A percentile compares a stretch with the other conserved stretches of the same genome.
Evolutionary conservation across 2,888 invertebrate species (phyloP).

Genomic region (Amiota minor): DNA sequence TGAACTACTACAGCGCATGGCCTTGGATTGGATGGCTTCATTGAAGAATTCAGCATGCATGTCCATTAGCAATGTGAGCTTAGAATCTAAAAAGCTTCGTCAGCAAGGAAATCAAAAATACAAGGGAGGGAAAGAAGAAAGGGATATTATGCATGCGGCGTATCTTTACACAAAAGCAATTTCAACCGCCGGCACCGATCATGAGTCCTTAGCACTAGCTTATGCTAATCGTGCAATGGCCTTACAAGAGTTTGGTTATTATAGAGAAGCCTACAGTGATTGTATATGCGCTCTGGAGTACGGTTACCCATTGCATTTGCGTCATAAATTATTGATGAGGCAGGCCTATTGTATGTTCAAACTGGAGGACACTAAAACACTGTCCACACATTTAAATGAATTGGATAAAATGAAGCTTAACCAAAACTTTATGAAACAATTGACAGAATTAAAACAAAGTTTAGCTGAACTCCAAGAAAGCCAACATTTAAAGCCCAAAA

Average conservation of each 20-base stretch:
- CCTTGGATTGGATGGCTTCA: slow-evolving; percentile 37
- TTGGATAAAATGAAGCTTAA: slow-evolving; percentile 48
- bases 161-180: slow-evolving; percentile 66
- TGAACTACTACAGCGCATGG: slow-evolving; percentile 7
- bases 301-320: slow-evolving; percentile 56
- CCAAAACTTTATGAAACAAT: slow-evolving; percentile 44
- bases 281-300: slow-evolving; percentile 63
- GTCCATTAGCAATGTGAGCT: slow-evolving; percentile 29
- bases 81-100: slow-evolving; percentile 49
- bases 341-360: slow-evolving; percentile 61
- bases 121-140: slow-evolving; percentile 44
- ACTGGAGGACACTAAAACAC: slow-evolving; percentile 39
- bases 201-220: slow-evolving; percentile 57
- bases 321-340: slow-evolving; percentile 59
- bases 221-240: slow-evolving; percentile 71
- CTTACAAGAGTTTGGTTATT: slow-evolving; percentile 66
- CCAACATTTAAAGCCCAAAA: neutral
- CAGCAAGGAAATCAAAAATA: slow-evolving; percentile 58
- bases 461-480: neutral
- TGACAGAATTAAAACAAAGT: slow-evolving; percentile 44
- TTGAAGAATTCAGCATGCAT: slow-evolving; percentile 10
- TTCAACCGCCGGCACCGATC: slow-evolving; percentile 54
- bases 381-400: slow-evolving; percentile 45
- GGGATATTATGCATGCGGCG: slow-evolving; percentile 56
- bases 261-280: slow-evolving; percentile 66